These are phyloP conservation scores for Petaurus breviceps DNA, from an alignment of 2,113 vertebrate species.

Conservation along the genomic window DNA sequence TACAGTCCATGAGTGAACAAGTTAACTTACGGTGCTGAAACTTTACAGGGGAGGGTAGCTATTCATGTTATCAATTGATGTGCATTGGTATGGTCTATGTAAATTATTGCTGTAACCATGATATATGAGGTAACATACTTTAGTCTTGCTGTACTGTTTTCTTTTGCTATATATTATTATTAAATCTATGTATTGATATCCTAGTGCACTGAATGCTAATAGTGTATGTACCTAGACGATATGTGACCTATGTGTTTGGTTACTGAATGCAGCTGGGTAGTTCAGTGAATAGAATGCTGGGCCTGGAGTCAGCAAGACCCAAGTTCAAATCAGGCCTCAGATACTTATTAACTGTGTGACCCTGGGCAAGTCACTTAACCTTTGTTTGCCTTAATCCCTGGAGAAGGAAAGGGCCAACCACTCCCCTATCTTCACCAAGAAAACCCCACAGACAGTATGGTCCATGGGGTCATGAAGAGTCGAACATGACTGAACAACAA, in stretches of 20 bases:
- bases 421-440: background rate
- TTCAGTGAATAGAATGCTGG: background rate
- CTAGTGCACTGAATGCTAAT: background rate
- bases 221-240: background rate
- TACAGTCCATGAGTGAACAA: background rate
- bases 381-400: background rate
- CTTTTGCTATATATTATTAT: background rate
- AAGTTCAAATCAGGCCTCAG: background rate
- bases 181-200: background rate
- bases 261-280: background rate
- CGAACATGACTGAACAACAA: background rate
- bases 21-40: background rate
- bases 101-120: background rate
- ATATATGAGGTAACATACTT: background rate
- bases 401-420: background rate
- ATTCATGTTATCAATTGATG: background rate
- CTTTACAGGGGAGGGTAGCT: background rate
- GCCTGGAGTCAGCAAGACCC: background rate
- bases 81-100: background rate
- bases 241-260: background rate
- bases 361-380: background rate
- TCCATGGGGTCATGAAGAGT: background rate
- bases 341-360: background rate
- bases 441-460: background rate
- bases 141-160: background rate